These are phyloP conservation scores for Macrosiphum euphorbiae DNA, from an alignment of 2,888 invertebrate genomes.

Conservation along the genomic window DNA sequence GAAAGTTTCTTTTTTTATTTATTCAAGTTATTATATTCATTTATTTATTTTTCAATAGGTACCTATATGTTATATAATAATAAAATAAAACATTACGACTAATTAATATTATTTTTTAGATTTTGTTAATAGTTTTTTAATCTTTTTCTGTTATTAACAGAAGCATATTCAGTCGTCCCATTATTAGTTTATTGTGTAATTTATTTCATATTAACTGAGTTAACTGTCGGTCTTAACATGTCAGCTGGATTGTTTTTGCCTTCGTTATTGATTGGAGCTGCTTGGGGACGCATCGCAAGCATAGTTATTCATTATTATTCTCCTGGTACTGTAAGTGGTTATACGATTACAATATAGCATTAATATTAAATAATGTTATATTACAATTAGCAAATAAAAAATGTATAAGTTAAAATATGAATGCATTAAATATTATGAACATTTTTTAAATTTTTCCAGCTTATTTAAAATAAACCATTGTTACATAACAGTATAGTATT, in stretches of 20 bases:
- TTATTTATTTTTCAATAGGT: background rate
- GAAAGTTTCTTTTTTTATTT: background rate
- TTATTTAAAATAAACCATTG: background rate
- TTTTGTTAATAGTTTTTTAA: background rate
- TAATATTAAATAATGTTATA: background rate
- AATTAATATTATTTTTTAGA: background rate
- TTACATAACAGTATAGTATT: background rate
- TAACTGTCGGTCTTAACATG: slow-evolving; percentile 76
- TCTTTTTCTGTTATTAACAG: slow-evolving; percentile 68
- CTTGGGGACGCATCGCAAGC: slow-evolving; percentile 76
- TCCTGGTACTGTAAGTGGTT: slow-evolving; percentile 68
- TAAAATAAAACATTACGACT: background rate
- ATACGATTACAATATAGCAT: background rate
- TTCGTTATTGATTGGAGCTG: slow-evolving; percentile 75
- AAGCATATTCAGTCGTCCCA: slow-evolving; percentile 70
- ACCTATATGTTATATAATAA: too few species aligned
- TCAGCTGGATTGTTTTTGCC: slow-evolving; percentile 78
- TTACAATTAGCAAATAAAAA: background rate
- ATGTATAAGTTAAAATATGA: background rate
- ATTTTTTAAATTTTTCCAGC: background rate
- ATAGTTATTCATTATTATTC: slow-evolving; percentile 70
- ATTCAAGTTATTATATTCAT: background rate
- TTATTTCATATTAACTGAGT: slow-evolving; percentile 75
- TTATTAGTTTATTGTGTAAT: slow-evolving; percentile 73
- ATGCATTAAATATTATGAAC: background rate